Percentiles rank a stretch among this genome's conserved stretches.
phyloP scores from a whole-genome alignment of 2,888 invertebrate genomes.

The Drosophila dives region DNA sequence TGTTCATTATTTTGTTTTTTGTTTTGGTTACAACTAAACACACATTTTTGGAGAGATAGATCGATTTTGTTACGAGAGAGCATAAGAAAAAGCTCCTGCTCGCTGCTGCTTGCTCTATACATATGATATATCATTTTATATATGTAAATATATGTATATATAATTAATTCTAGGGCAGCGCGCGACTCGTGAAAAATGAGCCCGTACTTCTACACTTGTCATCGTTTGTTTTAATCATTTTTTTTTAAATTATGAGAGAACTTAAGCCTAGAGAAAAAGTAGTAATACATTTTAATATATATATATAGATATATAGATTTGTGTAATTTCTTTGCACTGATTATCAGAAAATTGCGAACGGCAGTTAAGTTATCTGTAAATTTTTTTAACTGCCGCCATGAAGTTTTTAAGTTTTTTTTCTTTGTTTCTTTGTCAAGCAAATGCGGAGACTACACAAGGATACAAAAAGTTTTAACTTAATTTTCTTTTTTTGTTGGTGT shows the following conservation, averaged over 20 bases:
- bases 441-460: conserved; percentile 35
- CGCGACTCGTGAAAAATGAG: conserved; percentile 47
- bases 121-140: conserved; percentile 37
- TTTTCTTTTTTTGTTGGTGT: conserved; percentile 12
- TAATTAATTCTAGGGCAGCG: conserved; percentile 60
- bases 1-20: conserved; percentile 36
- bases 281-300: conserved; percentile 61
- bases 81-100: conserved; percentile 39
- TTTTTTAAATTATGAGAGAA: conserved; percentile 64
- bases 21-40: conserved; percentile 64
- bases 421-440: conserved; percentile 25
- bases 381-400: conserved; percentile 51
- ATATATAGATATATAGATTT: conserved; percentile 36
- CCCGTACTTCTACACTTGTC: conserved; percentile 49
- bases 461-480: conserved; percentile 45
- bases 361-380: conserved; percentile 37
- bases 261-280: conserved; percentile 71
- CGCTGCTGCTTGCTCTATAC: conserved; percentile 31
- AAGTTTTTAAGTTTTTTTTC: conserved; percentile 39
- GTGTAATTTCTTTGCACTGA: conserved; percentile 70
- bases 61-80: conserved; percentile 41
- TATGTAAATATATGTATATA: conserved; percentile 30
- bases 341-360: conserved; percentile 64
- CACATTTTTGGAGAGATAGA: conserved; percentile 39
- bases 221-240: conserved; percentile 39